Conservation (phyloP, 2,888 invertebrate species). For the Sminthurinus aureus region DNA sequence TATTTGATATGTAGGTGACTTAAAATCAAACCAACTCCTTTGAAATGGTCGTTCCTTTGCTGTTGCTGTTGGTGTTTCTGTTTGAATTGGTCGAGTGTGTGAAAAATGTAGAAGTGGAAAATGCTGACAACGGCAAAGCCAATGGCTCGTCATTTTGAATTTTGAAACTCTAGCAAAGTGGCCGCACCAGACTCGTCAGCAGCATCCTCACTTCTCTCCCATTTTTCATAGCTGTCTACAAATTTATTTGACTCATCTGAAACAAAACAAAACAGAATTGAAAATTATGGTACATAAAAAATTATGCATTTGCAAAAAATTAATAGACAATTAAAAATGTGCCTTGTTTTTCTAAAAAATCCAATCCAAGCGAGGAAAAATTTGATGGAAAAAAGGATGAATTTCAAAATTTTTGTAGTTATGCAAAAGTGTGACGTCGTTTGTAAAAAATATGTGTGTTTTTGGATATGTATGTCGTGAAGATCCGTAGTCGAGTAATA, state of each 20-base stretch:
- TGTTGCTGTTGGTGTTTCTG: neutral
- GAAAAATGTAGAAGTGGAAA: neutral
- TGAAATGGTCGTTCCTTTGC: too few relatives aligned
- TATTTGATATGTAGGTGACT: too few relatives aligned
- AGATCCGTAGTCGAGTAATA: too few relatives aligned
- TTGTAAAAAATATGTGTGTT: neutral
- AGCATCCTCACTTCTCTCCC: constrained; percentile 4
- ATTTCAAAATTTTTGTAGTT: neutral
- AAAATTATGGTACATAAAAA: too few relatives aligned
- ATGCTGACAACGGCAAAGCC: neutral
- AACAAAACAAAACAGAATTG: neutral
- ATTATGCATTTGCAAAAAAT: neutral
- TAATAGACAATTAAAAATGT: neutral
- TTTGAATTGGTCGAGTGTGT: constrained; percentile 1
- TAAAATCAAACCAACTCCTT: too few relatives aligned
- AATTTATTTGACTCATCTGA: constrained; percentile 16
- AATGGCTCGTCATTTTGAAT: neutral
- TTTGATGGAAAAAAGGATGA: neutral
- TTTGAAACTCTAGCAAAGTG: neutral
- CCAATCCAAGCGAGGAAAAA: too few relatives aligned
- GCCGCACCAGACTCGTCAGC: neutral
- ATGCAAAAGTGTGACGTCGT: neutral
- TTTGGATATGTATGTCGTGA: too few relatives aligned
- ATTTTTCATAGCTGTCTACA: constrained; percentile 6
- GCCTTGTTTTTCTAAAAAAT: neutral